These are phyloP conservation scores for Falco concolor DNA, from an alignment of 2,797 vertebrate genomes.

Conservation along the genomic window DNA sequence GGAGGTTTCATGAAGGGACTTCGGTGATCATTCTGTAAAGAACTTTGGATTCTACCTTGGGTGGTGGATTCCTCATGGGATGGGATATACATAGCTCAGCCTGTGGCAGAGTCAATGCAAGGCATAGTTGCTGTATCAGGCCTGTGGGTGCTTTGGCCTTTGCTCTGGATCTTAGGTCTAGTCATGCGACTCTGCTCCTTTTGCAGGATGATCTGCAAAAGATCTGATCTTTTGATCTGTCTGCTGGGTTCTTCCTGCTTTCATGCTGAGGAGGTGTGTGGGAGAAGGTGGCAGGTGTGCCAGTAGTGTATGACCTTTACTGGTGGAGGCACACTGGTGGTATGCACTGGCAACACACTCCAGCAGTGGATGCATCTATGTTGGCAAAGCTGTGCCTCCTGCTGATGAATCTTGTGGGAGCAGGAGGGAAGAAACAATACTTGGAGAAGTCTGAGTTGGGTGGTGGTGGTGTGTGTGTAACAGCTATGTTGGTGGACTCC, in stretches of 20 bases:
- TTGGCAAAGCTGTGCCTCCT: neutral
- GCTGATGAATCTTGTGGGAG: neutral
- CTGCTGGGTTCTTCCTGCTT: constrained; percentile 31
- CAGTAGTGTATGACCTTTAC: neutral
- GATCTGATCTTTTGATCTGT: constrained; percentile 1
- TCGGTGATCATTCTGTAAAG: neutral
- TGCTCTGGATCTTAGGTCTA: constrained; percentile 10
- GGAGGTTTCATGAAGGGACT: neutral
- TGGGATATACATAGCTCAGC: neutral
- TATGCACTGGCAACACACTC: neutral
- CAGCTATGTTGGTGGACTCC: neutral
- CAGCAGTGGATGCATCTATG: neutral
- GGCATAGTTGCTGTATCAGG: neutral
- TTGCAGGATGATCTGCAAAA: neutral
- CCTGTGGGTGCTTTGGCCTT: neutral
- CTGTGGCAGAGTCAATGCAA: neutral
- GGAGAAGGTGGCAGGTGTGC: neutral
- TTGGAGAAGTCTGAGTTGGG: neutral
- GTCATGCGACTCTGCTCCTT: neutral
- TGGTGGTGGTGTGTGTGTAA: neutral
- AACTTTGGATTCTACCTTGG: neutral
- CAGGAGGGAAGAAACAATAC: neutral
- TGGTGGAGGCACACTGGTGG: neutral
- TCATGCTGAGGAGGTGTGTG: neutral
- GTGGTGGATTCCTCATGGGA: neutral